Percentiles rank a stretch among this genome's conserved stretches.
These are phyloP conservation scores for Anser brachyrhynchus DNA, from an alignment of 2,113 vertebrate genomes.

Conservation along the genomic window DNA sequence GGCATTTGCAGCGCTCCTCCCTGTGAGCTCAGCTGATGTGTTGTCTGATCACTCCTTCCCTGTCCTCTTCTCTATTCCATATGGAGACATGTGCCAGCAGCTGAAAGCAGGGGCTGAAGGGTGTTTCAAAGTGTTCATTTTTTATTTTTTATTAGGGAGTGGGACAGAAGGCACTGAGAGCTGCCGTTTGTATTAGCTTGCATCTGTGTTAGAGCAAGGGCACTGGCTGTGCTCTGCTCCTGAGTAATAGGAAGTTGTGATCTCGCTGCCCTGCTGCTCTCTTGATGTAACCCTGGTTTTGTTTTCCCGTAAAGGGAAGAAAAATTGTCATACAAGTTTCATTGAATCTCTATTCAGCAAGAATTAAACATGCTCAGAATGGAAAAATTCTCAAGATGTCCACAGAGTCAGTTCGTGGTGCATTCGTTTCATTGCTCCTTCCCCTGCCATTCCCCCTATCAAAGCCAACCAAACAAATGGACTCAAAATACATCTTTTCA, in stretches of 20 bases:
- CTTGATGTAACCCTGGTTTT: background rate
- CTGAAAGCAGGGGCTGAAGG: background rate
- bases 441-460: background rate
- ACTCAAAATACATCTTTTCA: background rate
- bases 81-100: background rate
- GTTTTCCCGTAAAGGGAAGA: background rate
- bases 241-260: background rate
- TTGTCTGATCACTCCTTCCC: background rate
- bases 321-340: background rate
- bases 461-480: background rate
- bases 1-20: background rate
- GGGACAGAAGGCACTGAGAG: background rate
- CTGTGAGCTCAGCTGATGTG: accelerated
- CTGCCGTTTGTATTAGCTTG: background rate
- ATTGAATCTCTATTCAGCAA: background rate
- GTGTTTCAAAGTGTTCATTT: background rate
- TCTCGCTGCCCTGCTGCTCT: background rate
- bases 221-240: background rate
- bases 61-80: background rate
- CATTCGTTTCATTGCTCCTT: background rate
- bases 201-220: background rate
- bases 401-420: background rate
- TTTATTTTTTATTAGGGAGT: background rate
- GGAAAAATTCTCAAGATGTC: background rate
- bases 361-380: background rate